These are phyloP conservation scores for Apaloderma vittatum DNA, from an alignment of 2,113 vertebrate species.

Conservation along the genomic window DNA sequence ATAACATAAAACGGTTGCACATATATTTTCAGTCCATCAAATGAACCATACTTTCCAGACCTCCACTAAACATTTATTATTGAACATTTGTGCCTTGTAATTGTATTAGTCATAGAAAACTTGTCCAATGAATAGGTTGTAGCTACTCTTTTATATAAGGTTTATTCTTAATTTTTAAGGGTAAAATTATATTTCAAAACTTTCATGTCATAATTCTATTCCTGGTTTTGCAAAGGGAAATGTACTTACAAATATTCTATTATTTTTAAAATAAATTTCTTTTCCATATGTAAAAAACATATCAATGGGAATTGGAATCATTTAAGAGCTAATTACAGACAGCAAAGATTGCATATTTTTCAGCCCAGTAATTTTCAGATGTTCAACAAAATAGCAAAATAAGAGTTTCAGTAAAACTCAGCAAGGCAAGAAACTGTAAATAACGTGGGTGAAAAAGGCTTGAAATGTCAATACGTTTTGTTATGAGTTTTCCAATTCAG, in stretches of 20 bases:
- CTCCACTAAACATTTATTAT: neutral
- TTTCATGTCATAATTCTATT: slow-evolving; percentile 18
- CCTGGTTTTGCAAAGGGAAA: slow-evolving; percentile 23
- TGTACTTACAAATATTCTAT: slow-evolving; percentile 45
- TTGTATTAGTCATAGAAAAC: neutral
- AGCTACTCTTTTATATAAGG: neutral
- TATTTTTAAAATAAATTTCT: slow-evolving; percentile 65
- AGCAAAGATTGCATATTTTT: slow-evolving; percentile 70
- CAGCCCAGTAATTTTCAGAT: slow-evolving; percentile 72
- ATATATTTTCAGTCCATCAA: neutral
- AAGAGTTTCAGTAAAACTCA: slow-evolving; percentile 75
- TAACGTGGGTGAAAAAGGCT: slow-evolving; percentile 55
- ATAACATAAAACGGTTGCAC: neutral
- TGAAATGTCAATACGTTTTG: slow-evolving; percentile 77
- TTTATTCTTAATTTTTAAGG: neutral
- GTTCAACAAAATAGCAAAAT: slow-evolving; percentile 73
- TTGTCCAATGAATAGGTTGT: neutral
- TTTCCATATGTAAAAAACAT: slow-evolving; percentile 33
- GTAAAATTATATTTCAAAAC: neutral
- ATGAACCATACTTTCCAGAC: neutral
- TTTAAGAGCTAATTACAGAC: slow-evolving; percentile 70
- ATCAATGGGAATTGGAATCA: slow-evolving; percentile 48
- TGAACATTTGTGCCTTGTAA: neutral
- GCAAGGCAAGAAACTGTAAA: slow-evolving; percentile 72
- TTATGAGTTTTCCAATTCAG: slow-evolving; percentile 57